Base-by-base conservation (phyloP, 2,888 invertebrate species). In the Shargacucullia verbasci region DNA sequence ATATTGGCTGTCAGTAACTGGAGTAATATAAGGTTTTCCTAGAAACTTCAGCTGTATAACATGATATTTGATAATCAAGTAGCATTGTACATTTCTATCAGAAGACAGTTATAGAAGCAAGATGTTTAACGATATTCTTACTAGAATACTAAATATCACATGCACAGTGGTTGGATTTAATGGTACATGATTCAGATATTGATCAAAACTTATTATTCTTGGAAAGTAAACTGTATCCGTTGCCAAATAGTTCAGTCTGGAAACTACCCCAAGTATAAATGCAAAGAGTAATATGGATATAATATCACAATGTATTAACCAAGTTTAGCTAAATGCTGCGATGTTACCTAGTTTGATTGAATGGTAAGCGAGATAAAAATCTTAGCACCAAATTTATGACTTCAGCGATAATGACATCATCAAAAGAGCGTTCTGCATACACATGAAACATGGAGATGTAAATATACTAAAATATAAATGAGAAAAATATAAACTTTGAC, bases 381-480 rank as follows among this genome's bases (percentile, higher is more conserved):
- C 35, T 48, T 46, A 44, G 39, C 35, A 46, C 14, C 38, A 31
- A 63, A 72, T 52, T 67, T 59, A 65, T 49, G 71, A 70, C 60
- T 73, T 55, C 63, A 47, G 53, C 45, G 63, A 25, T 73, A 76
- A 81, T 89, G 88, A 88, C 90, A 90, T 89, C 90, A 89, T 84
- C 86, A 69, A 40, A 31, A 29, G 37, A 59, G 45, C 44, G 35
- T 48, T 44, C 29, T 20, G 53, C 34, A 38, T 46, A 53, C 14
- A 50, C 43, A 41, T 43, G 49, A 25, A 20, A 35, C 14, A 63
- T 11, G 31, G 33, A 11, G n/a, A 61, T 54, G 56, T 57, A 57
- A 61, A 61, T 66, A 57, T 47, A n/a, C n/a, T n/a, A n/a, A n/a
- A n/a, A n/a, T n/a, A 29, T 35, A 43, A 53, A 3, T 43, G 31